phyloP scores from a whole-genome alignment of 2,888 invertebrate species.

The Troides aeacus region DNA sequence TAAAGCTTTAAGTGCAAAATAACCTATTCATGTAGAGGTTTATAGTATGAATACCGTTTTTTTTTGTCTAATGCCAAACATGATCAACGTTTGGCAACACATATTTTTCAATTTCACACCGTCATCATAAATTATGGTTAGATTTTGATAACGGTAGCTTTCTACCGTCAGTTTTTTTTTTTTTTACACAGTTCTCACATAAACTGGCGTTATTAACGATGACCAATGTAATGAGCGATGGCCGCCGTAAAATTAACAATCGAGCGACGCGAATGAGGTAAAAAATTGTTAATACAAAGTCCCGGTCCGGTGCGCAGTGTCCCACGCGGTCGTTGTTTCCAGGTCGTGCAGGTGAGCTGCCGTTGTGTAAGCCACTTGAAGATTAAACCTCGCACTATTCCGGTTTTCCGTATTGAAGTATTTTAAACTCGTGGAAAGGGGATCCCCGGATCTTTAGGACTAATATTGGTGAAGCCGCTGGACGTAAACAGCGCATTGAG shows the following conservation, averaged over 20 bases:
- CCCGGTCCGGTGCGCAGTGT: constrained; percentile 15
- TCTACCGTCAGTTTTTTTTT: neutral
- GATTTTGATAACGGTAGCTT: constrained; percentile 10
- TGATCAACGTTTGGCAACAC: neutral
- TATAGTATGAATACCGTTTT: too few species aligned
- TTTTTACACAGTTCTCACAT: constrained; percentile 15
- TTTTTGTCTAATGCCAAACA: too few species aligned
- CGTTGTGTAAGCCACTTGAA: neutral
- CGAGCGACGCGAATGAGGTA: constrained; percentile 21
- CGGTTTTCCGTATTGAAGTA: neutral
- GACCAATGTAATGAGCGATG: constrained; percentile 18
- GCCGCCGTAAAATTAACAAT: constrained; percentile 21
- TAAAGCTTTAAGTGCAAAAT: too few species aligned
- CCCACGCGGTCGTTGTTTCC: constrained; percentile 28
- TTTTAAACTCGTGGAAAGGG: neutral
- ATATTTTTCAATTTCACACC: neutral
- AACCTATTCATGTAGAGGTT: too few species aligned
- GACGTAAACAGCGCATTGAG: too few species aligned
- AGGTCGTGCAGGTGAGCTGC: neutral
- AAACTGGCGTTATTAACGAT: constrained; percentile 6
- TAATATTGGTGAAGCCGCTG: too few species aligned
- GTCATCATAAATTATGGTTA: neutral
- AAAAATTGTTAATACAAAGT: constrained; percentile 24
- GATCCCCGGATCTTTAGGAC: neutral
- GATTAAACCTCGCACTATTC: constrained; percentile 14